Evolutionary conservation across 2,113 vertebrate genomes (phyloP).

Genomic region (Scomber colias): DNA sequence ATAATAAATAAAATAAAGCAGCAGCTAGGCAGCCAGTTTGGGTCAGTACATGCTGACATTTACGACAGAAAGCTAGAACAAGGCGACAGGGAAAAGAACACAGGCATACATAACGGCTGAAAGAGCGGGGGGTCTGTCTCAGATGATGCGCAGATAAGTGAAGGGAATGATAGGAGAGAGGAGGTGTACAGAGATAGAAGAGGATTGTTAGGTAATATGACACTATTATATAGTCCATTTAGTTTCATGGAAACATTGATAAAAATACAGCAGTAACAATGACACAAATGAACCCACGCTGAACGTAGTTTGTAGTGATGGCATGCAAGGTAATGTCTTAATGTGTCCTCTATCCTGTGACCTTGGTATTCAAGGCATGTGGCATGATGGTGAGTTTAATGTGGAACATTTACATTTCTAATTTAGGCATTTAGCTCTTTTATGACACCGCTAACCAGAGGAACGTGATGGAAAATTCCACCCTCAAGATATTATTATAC

Average conservation of each 20-base stretch:
- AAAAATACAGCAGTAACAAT: constrained; percentile 5
- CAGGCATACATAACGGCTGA: constrained; percentile 65
- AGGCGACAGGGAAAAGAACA: constrained; percentile 67
- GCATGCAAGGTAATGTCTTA: constrained; percentile 4
- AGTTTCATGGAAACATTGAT: constrained; percentile 8
- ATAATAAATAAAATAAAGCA: constrained; percentile 7
- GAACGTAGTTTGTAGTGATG: neutral
- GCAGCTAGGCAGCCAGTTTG: constrained; percentile 57
- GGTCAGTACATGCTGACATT: constrained; percentile 79
- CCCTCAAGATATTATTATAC: constrained; percentile 4
- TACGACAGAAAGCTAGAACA: constrained; percentile 69
- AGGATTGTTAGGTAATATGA: constrained; percentile 22
- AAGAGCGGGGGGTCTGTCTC: constrained; percentile 59
- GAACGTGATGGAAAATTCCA: constrained; percentile 19
- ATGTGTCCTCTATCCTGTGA: constrained; percentile 16
- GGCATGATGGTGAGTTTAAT: constrained; percentile 6
- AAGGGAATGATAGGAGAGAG: constrained; percentile 32
- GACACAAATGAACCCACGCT: constrained; percentile 17
- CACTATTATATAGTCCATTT: constrained; percentile 25
- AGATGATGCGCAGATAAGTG: constrained; percentile 36
- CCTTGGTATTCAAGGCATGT: constrained; percentile 17
- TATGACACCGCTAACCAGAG: constrained; percentile 15
- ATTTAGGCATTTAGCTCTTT: constrained; percentile 54
- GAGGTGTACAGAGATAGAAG: constrained; percentile 8
- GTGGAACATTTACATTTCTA: constrained; percentile 48